Evolutionary conservation across 2,113 vertebrate genomes (phyloP), one percentile per base, ranked within the genome.

Genomic region (Austrofundulus limnaeus): DNA sequence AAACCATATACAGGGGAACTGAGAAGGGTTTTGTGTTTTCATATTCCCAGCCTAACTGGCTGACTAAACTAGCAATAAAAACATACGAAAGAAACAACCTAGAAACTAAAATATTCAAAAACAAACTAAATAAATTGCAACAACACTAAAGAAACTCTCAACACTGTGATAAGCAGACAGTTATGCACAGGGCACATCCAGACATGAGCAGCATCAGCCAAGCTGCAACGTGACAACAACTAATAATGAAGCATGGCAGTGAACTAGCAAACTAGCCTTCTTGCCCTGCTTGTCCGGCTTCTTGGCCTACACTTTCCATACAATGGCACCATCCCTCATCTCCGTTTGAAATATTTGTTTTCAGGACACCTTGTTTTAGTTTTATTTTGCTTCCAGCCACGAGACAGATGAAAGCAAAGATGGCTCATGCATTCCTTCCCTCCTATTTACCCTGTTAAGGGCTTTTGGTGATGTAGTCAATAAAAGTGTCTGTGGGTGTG

Each of bases 181-280:
- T 48, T 23, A 62, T 54, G 25, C 54, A 24, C 20, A 31, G 23
- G 11, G 38, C 41, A 48, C 54, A 48, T 66, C 45, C 63, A 60
- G 7, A 31, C 69, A 66, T 10, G 23, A 51, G 64, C 54, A 55
- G 64, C 49, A 47, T 14, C 46, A 20, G 66, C 64, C 57, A 59
- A 61, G 70, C 75, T 38, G 41, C 66, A 7, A 86, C 75, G 82
- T 71, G 76, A 85, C 74, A 85, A 69, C n/a, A 66, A 68, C 72
- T 86, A 83, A 86, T 86, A 83, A 86, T 88, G 76, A 84, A 82
- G 81, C 80, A 11, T 81, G 75, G 64, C 66, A 61, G 24, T 19
- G 51, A 64, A 69, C 56, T 65, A 73, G 84, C 72, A 72, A 60
- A 75, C 61, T 69, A 71, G 73, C 61, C 24, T 1, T 21, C 41